Conservation (phyloP, 30 jellyfish, hydroid and myxozoan species). For the Turritopsis rubra region DNA sequence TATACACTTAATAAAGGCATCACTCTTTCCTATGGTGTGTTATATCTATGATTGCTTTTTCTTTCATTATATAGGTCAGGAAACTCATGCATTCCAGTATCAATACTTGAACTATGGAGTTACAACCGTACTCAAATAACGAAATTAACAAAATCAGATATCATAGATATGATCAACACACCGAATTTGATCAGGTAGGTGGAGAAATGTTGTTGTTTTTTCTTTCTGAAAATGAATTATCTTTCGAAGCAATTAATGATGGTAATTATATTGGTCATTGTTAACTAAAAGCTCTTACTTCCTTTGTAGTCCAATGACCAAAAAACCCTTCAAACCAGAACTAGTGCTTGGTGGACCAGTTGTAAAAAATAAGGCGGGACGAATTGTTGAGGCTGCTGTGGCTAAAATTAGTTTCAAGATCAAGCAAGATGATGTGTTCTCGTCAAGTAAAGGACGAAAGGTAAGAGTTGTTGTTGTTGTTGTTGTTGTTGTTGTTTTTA, state of each 20-base stretch:
- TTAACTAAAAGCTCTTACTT: neutral
- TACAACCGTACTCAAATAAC: slow-evolving; percentile 40
- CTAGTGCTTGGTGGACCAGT: slow-evolving; percentile 1
- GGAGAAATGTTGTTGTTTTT: neutral
- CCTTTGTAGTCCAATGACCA: slow-evolving; percentile 5
- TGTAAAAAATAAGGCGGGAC: neutral
- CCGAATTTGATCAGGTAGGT: neutral
- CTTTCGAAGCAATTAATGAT: neutral
- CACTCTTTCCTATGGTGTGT: neutral
- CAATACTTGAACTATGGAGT: slow-evolving; percentile 36
- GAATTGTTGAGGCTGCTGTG: slow-evolving; percentile 41
- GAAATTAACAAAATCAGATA: slow-evolving; percentile 38
- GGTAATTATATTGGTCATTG: neutral
- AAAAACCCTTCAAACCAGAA: slow-evolving; percentile 35
- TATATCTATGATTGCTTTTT: neutral
- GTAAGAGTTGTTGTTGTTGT: too few species aligned
- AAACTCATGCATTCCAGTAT: neutral
- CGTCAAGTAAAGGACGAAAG: slow-evolving; percentile 36
- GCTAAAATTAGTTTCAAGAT: slow-evolving; percentile 32
- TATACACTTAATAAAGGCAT: neutral
- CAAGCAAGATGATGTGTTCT: slow-evolving; percentile 44
- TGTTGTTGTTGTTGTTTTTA: too few species aligned
- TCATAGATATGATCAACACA: slow-evolving; percentile 34
- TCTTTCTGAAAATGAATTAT: neutral
- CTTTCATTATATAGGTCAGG: neutral